phyloP scores from a whole-genome alignment of 2,113 vertebrate species.

The Gracilinanus agilis region DNA sequence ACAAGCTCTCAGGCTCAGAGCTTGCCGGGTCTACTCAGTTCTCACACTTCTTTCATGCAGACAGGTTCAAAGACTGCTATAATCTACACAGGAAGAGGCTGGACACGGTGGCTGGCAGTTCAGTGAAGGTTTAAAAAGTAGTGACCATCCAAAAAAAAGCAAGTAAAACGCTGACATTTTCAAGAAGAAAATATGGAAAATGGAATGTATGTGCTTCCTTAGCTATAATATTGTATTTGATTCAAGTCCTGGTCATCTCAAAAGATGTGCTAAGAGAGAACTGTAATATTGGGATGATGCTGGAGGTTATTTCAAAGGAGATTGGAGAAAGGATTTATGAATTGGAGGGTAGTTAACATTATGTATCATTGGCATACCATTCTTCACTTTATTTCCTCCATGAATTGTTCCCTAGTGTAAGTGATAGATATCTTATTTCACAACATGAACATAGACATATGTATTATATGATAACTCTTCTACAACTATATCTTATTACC shows the following conservation, averaged over 20 bases:
- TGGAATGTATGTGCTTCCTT: neutral
- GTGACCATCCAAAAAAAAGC: neutral
- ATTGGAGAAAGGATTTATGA: neutral
- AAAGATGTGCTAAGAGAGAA: slow-evolving; percentile 23
- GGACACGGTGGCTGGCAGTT: neutral
- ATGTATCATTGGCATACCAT: no score
- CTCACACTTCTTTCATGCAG: neutral
- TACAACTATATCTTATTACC: no score
- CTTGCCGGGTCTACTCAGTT: slow-evolving; percentile 27
- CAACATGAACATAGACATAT: no score
- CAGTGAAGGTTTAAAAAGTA: neutral
- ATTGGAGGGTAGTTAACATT: neutral
- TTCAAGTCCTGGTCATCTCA: neutral
- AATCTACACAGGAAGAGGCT: neutral
- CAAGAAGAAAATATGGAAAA: neutral
- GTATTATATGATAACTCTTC: no score
- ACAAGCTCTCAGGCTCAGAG: neutral
- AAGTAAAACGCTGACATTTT: neutral
- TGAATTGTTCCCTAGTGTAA: no score
- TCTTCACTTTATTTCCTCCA: no score
- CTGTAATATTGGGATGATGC: neutral
- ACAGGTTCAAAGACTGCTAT: neutral
- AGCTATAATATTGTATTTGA: neutral
- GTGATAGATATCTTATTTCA: no score
- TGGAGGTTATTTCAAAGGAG: neutral